These are phyloP conservation scores for Callospermophilus lateralis DNA, from an alignment of 2,113 vertebrate species.

Conservation along the genomic window DNA sequence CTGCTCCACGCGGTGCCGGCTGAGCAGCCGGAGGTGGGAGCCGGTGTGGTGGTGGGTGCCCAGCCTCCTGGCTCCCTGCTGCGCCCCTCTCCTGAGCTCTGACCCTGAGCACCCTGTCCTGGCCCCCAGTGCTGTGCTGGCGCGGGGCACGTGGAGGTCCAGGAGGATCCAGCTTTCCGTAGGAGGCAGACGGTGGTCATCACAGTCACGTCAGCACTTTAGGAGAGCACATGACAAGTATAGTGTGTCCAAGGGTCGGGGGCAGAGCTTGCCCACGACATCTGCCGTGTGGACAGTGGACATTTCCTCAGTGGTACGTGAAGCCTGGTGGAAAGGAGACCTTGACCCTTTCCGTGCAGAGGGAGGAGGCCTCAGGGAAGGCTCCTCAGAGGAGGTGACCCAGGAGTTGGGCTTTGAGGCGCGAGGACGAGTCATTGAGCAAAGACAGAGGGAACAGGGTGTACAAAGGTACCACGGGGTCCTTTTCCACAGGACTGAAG, in stretches of 20 bases:
- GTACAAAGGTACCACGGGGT: neutral
- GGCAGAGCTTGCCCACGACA: too few species aligned
- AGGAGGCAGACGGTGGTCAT: neutral
- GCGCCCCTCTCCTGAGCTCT: neutral
- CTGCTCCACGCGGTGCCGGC: neutral
- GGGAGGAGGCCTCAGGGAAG: neutral
- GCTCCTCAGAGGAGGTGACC: neutral
- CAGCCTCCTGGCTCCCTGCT: neutral
- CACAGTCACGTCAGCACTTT: neutral
- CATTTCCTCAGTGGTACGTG: neutral
- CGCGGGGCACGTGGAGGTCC: neutral
- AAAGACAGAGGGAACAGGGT: neutral
- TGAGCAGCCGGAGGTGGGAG: rapidly evolving
- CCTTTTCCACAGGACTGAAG: neutral
- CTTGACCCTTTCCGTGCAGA: neutral
- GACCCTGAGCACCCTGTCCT: neutral
- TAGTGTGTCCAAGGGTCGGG: rapidly evolving
- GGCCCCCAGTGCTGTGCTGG: neutral
- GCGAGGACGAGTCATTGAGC: neutral
- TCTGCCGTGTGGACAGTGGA: neutral
- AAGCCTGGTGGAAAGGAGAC: neutral
- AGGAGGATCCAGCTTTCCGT: neutral
- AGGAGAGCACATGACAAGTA: neutral
- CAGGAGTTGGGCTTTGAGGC: neutral
- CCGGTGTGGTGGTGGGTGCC: too few species aligned